Conservation (phyloP, 53 echinoderm and acorn worm species). For the Patiria pectinifera region DNA sequence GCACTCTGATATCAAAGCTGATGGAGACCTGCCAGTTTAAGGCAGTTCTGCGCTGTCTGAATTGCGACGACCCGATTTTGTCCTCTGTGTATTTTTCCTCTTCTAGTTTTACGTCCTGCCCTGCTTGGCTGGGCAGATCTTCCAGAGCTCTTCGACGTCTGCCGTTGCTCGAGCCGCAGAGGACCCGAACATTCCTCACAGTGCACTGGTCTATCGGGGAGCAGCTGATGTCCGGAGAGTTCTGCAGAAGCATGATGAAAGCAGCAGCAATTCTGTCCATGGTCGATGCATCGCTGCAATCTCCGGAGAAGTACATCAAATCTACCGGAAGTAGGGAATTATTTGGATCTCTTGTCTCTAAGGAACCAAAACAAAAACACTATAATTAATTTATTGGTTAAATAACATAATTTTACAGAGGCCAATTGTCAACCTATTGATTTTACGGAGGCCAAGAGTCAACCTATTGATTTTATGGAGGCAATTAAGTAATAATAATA, state of each 20-base stretch:
- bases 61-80: neutral
- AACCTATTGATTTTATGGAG: no score
- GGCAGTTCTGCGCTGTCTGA: neutral
- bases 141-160: neutral
- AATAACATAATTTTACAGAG: no score
- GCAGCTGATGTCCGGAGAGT: neutral
- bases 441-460: no score
- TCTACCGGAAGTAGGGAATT: neutral
- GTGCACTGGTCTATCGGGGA: constrained; percentile 46
- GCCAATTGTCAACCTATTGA: no score
- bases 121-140: neutral
- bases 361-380: neutral
- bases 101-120: neutral
- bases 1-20: neutral
- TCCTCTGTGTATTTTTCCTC: neutral
- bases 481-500: no score
- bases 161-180: constrained; percentile 34
- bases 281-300: constrained; percentile 16
- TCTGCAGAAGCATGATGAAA: neutral
- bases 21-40: neutral
- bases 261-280: neutral
- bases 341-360: neutral
- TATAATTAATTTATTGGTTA: no score
- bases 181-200: constrained; percentile 66
- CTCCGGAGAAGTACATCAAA: constrained; percentile 41